These are phyloP conservation scores for Saccostrea glomerata DNA, from an alignment of 1,140 invertebrate species.

Conservation along the genomic window DNA sequence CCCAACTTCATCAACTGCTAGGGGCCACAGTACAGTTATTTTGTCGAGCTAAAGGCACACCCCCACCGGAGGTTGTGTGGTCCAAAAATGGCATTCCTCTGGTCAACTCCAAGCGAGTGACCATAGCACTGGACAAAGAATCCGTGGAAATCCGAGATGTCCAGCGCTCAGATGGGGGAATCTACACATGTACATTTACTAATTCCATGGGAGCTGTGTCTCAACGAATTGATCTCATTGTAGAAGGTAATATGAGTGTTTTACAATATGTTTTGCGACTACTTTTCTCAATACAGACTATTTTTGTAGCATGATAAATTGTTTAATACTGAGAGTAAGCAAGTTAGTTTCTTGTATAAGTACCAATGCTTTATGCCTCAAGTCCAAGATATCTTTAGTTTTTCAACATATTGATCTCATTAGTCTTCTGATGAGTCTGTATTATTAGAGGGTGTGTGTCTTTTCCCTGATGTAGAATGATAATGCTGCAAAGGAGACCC, in stretches of 20 bases:
- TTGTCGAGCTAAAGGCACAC: slow-evolving; percentile 93
- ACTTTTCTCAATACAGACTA: too few species aligned
- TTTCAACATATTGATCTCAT: slow-evolving; percentile 15
- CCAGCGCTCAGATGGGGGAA: slow-evolving; percentile 94
- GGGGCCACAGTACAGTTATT: slow-evolving; percentile 95
- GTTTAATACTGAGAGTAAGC: too few species aligned
- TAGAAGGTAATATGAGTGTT: slow-evolving; percentile 85
- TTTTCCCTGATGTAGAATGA: neutral
- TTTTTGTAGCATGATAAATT: too few species aligned
- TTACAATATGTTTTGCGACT: too few species aligned
- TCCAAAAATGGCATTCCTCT: slow-evolving; percentile 65
- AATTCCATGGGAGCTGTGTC: slow-evolving; percentile 97
- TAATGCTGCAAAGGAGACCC: neutral
- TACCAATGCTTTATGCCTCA: neutral
- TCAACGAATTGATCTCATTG: slow-evolving; percentile 95
- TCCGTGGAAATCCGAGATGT: slow-evolving; percentile 87
- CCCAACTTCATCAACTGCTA: slow-evolving; percentile 60
- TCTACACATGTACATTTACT: slow-evolving; percentile 95
- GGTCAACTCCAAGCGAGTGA: slow-evolving; percentile 50
- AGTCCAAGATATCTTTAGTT: neutral
- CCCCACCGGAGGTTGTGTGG: slow-evolving; percentile 71
- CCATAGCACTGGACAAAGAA: slow-evolving; percentile 57
- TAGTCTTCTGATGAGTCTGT: neutral
- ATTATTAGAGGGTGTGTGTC: neutral
- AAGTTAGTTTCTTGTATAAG: too few species aligned